These are phyloP conservation scores for Eubasilissa regina DNA, from an alignment of 1,140 invertebrate species.

Conservation along the genomic window DNA sequence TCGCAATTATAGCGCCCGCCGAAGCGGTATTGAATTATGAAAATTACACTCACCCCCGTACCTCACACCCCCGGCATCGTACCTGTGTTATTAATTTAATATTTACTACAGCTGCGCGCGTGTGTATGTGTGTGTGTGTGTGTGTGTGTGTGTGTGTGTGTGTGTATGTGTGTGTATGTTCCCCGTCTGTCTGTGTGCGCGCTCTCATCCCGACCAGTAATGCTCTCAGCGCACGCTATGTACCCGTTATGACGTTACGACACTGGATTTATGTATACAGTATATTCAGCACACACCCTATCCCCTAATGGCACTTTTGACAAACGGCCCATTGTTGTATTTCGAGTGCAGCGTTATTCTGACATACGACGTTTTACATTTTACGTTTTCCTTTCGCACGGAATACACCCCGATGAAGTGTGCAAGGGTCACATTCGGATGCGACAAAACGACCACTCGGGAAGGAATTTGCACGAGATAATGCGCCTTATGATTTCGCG, in stretches of 20 bases:
- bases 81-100: constrained; percentile 9
- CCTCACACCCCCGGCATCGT: not conserved
- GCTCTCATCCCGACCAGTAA: not conserved
- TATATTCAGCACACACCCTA: too few relatives aligned
- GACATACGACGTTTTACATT: too few relatives aligned
- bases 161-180: not conserved
- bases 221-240: not conserved
- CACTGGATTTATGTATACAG: not conserved
- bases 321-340: too few relatives aligned
- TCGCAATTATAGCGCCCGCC: not conserved
- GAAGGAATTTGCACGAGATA: too few relatives aligned
- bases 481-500: too few relatives aligned
- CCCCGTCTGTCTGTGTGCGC: not conserved
- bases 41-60: not conserved
- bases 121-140: not conserved
- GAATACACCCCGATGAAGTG: too few relatives aligned
- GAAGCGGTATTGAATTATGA: constrained; percentile 6
- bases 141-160: too few relatives aligned
- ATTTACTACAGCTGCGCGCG: not conserved
- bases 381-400: too few relatives aligned
- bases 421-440: too few relatives aligned
- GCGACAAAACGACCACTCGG: too few relatives aligned
- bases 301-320: too few relatives aligned
- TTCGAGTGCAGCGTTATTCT: too few relatives aligned
- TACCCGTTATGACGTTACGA: not conserved